Percentiles rank a stretch among this genome's conserved stretches.
Conservation (phyloP, 2,888 invertebrate genomes). For the Cheilosia vulpina region DNA sequence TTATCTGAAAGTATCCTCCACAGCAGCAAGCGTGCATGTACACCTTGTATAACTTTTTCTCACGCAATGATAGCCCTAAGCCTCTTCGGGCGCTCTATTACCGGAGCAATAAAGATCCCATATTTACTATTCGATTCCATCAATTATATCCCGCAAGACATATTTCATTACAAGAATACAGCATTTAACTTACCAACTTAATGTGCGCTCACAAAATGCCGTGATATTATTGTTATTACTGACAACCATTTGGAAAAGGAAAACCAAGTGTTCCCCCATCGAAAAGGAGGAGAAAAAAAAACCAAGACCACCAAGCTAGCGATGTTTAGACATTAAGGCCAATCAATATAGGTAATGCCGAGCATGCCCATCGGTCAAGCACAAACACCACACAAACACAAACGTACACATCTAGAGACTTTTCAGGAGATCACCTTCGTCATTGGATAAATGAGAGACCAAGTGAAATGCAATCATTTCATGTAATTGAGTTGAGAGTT, state of each 20-base stretch:
- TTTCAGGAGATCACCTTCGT: background rate
- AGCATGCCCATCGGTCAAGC: background rate
- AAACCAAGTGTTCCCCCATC: background rate
- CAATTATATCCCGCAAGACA: background rate
- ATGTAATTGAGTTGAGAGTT: slow-evolving; percentile 17
- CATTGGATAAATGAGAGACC: background rate
- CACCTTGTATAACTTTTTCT: background rate
- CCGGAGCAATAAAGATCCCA: background rate
- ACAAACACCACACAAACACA: background rate
- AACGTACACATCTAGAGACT: background rate
- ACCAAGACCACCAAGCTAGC: background rate
- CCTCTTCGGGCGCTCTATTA: background rate
- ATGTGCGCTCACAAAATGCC: background rate
- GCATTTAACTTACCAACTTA: background rate
- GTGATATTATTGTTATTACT: background rate
- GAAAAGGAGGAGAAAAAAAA: background rate
- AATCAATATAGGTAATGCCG: background rate
- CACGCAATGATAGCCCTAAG: too few relatives aligned
- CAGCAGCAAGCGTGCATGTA: background rate
- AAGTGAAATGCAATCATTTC: slow-evolving; percentile 18
- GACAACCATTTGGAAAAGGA: background rate
- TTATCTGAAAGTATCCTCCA: too few relatives aligned
- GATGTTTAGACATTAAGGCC: slow-evolving; percentile 1
- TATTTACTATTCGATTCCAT: background rate
- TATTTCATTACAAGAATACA: background rate